Base-by-base conservation (phyloP, 2,888 invertebrate genomes). In the Embidobia sp. region DNA sequence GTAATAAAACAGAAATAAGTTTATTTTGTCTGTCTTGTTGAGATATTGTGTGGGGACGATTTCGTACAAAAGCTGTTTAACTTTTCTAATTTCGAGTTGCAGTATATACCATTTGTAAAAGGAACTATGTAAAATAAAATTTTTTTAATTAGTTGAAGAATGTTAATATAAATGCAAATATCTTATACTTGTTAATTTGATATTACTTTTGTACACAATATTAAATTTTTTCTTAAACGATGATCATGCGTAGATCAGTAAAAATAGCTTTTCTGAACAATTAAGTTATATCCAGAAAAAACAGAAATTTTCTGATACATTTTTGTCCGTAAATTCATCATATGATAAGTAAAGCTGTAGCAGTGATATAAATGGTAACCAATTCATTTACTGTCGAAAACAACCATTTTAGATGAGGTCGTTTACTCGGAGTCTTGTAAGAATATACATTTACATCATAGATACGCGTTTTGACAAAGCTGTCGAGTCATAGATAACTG, bases 281-380 rank as follows among this genome's bases (percentile, higher is more conserved):
- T 22, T 37, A 53, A 57, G 42, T 57, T 16, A 10, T n/a, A 42
- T 18, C 6, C 7, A 5, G 29, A 8, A 27, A 29, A 22, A 44
- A 37, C 55, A n/a, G 7, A 33, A 46, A 18, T 13, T n/a, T 16
- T 13, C 13, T 4, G 22, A 35, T 35, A 15, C 22, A 19, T 37
- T 46, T 46, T 59, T 57, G 26, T 26, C 0, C 4, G 26, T 8
- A 10, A 57, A 44, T 57, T 57, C 44, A 44, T 57, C 57, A 59
- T 59, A 46, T 46, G 59, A 35, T 57, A 59, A 59, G 35, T 46
- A 59, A 46, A 57, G 46, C 35, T 26, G 35, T 35, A 29, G 61
- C 35, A 48, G 61, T 29, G 61, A 61, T 61, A 61, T 61, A 61
- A 61, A 61, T 61, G 61, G 61, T 37, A 48, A 27, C 27, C 61